Evolutionary conservation across 2,797 vertebrate species (phyloP).

Genomic region (Sparidentex hasta): DNA sequence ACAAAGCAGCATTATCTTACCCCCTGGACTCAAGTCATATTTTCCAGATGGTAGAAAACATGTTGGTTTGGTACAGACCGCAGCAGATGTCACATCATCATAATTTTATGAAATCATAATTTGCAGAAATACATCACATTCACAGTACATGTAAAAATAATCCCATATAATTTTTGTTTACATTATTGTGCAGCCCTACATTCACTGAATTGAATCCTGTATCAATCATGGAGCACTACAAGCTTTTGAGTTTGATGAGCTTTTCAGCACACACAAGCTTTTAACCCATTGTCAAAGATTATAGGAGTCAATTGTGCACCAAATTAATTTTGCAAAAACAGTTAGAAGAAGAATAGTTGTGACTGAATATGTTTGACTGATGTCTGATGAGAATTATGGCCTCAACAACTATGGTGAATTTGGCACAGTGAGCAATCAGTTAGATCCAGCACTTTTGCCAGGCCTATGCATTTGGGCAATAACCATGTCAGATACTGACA

Average conservation of each 20-base stretch:
- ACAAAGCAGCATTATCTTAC: too few species aligned
- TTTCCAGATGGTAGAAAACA: too few species aligned
- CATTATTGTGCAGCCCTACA: too few species aligned
- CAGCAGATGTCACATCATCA: too few species aligned
- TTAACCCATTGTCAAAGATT: slow-evolving; percentile 71
- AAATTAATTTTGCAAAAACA: slow-evolving; percentile 72
- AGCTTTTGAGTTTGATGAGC: slow-evolving; percentile 33
- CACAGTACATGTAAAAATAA: too few species aligned
- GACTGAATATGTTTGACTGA: slow-evolving; percentile 53
- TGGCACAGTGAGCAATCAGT: slow-evolving; percentile 52
- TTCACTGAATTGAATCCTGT: slow-evolving; percentile 10
- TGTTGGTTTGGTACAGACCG: too few species aligned
- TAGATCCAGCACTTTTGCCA: slow-evolving; percentile 50
- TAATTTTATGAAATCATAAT: too few species aligned
- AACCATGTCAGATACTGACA: slow-evolving; percentile 43
- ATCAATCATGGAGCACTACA: slow-evolving; percentile 17
- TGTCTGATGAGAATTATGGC: slow-evolving; percentile 52
- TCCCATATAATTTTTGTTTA: too few species aligned
- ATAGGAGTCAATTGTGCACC: slow-evolving; percentile 61
- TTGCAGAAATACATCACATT: too few species aligned
- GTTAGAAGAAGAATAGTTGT: too few species aligned
- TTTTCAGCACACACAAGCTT: slow-evolving; percentile 31
- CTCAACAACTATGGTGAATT: slow-evolving; percentile 45
- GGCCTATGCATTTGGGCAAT: slow-evolving; percentile 40
- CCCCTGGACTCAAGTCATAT: too few species aligned